Percentiles rank a stretch among this genome's conserved stretches.
Conservation (phyloP, 2,113 vertebrate genomes). For the Parus major region DNA sequence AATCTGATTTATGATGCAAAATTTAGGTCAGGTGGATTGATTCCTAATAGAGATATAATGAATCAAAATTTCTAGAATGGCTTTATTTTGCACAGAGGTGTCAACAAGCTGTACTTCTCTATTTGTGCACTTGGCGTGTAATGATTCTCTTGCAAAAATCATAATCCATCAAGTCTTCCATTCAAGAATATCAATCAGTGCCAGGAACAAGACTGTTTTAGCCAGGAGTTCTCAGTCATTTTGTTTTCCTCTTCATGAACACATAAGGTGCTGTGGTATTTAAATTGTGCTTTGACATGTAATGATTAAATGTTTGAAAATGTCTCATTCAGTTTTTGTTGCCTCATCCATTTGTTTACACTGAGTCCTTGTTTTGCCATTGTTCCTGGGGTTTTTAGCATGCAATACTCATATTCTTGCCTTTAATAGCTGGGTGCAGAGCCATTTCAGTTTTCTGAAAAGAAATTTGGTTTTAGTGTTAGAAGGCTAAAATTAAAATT, state of each 20-base stretch:
- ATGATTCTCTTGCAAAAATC: conserved; percentile 75
- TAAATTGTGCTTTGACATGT: conserved; percentile 79
- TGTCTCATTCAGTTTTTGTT: conserved; percentile 64
- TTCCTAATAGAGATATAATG: conserved; percentile 72
- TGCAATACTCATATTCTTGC: neutral
- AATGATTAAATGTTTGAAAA: conserved; percentile 79
- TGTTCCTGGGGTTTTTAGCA: neutral
- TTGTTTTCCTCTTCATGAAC: conserved; percentile 46
- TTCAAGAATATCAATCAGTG: conserved; percentile 73
- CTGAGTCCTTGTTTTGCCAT: neutral
- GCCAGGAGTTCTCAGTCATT: conserved; percentile 75
- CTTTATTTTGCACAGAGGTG: conserved; percentile 60
- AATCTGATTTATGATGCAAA: conserved; percentile 63
- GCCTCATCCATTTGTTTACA: conserved; percentile 40
- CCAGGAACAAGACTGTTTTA: conserved; percentile 54
- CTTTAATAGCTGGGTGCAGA: neutral
- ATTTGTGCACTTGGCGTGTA: conserved; percentile 66
- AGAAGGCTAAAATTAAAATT: neutral
- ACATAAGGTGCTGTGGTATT: conserved; percentile 66
- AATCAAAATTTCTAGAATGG: conserved; percentile 70
- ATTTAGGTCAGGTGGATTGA: conserved; percentile 64
- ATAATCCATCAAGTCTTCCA: conserved; percentile 74
- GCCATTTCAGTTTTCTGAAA: neutral
- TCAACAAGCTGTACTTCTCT: conserved; percentile 70
- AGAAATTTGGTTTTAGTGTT: neutral